Evolutionary conservation across 2,113 vertebrate species (phyloP).

Genomic region (Callorhinus ursinus): DNA sequence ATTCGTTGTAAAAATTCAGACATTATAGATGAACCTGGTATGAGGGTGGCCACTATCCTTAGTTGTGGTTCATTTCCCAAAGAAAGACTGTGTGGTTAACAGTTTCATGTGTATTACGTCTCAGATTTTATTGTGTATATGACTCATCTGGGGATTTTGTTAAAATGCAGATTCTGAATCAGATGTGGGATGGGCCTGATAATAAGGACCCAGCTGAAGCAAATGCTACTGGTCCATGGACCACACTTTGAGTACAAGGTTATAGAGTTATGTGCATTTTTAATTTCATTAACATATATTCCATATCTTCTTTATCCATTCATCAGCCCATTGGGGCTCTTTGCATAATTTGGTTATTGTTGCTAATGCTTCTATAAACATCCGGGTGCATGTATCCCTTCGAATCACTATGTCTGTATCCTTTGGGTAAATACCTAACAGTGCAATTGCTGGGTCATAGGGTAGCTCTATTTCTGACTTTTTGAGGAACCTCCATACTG

Average conservation of each 20-base stretch:
- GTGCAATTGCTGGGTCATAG: not conserved
- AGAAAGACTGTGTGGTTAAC: not conserved
- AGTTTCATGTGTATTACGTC: not conserved
- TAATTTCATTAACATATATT: not conserved
- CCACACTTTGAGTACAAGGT: not conserved
- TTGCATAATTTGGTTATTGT: not conserved
- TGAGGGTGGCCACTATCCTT: not conserved
- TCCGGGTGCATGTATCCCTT: not conserved
- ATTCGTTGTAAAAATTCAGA: constrained; percentile 30
- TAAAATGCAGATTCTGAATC: constrained; percentile 21
- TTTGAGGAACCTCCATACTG: not conserved
- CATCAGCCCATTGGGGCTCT: not conserved
- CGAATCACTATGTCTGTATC: not conserved
- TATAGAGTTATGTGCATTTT: not conserved
- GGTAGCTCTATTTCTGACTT: no score
- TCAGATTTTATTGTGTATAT: not conserved
- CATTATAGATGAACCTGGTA: not conserved
- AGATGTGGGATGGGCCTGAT: not conserved
- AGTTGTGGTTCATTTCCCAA: not conserved
- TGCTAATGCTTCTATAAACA: not conserved
- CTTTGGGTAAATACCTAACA: not conserved
- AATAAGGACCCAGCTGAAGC: not conserved
- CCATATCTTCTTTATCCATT: not conserved
- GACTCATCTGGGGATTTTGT: not conserved
- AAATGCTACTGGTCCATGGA: not conserved